These are phyloP conservation scores for Metalampra italica DNA, from an alignment of 2,888 invertebrate species.

Conservation along the genomic window DNA sequence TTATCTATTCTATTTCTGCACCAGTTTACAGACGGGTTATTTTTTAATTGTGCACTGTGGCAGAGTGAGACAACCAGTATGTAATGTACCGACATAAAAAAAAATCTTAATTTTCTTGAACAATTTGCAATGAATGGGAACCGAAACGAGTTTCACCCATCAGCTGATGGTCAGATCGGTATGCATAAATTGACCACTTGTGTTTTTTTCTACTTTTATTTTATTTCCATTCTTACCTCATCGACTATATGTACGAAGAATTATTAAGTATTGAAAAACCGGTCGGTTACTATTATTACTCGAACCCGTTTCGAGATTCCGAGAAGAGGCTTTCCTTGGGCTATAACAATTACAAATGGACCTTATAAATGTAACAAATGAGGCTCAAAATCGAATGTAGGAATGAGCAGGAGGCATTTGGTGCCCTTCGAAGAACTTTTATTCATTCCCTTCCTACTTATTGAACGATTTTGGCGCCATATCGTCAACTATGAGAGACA, in stretches of 20 bases:
- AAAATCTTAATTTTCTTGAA: no score
- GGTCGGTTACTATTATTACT: neutral
- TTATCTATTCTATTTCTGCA: no score
- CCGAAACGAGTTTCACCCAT: slow-evolving; percentile 7
- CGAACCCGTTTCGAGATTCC: neutral
- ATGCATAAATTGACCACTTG: slow-evolving; percentile 5
- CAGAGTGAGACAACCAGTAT: no score
- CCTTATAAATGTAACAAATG: neutral
- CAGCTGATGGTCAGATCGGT: slow-evolving; percentile 3
- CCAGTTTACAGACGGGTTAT: no score
- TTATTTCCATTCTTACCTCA: slow-evolving; percentile 4
- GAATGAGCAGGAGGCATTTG: neutral
- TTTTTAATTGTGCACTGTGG: no score
- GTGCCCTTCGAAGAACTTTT: neutral
- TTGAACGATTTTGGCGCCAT: neutral
- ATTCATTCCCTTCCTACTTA: neutral
- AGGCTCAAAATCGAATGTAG: neutral
- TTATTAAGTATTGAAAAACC: slow-evolving; percentile 1
- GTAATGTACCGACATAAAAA: no score
- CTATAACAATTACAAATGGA: neutral
- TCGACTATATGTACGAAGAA: neutral
- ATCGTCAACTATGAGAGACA: neutral
- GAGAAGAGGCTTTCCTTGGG: neutral
- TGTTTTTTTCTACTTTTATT: slow-evolving; percentile 1
- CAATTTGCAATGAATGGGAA: slow-evolving; percentile 2